Base-by-base conservation (phyloP, 2,113 vertebrate species). In the Pholis gunnellus region DNA sequence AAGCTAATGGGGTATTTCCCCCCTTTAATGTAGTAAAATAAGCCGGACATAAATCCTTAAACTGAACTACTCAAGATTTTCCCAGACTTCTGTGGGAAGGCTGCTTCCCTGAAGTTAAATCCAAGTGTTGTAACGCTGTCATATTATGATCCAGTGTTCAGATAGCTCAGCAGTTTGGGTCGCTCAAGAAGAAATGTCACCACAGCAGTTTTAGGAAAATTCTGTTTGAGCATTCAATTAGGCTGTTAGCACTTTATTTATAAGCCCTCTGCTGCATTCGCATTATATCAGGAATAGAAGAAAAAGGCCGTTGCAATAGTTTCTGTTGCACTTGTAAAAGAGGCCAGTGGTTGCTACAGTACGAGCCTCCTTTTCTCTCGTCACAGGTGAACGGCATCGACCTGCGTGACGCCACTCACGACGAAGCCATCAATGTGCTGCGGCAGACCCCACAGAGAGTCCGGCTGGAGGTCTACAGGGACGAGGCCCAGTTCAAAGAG, bases 371-470 rank as follows among this genome's bases (percentile, higher is more conserved):
- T 22, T 44, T 22, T n/a, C 6, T 42, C 15, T 25, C 2, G 0
- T 59, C 81, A 2, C 86, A 99, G 98, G 98, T 99, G 72, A 99
- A 99, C 0, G 95, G 95, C 9, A 97, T 97, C 71, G 97, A 99
- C 92, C 92, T 99, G 84, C 96, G 97, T 25, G 96, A 94, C 66
- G 98, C 98, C 54, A 98, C 95, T 1, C 98, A 99, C 1, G 98
- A 99, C 78, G 97, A 99, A 90, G 98, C 98, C 5, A 99, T 99
- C 89, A 97, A 97, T 31, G 98, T 99, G 14, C 95, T 99, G 72
- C 95, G 98, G 50, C 97, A 99, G 85, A 99, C 97, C 0, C 98
- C 98, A 0, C 98, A 98, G 22, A 94, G 95, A 83, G 98, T 99
- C 57, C 94, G 95, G 9, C 94, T 99, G 46, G 91, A 87, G 0